Evolutionary conservation across 2,113 vertebrate genomes (phyloP).

Genomic region (Grallaria varia): DNA sequence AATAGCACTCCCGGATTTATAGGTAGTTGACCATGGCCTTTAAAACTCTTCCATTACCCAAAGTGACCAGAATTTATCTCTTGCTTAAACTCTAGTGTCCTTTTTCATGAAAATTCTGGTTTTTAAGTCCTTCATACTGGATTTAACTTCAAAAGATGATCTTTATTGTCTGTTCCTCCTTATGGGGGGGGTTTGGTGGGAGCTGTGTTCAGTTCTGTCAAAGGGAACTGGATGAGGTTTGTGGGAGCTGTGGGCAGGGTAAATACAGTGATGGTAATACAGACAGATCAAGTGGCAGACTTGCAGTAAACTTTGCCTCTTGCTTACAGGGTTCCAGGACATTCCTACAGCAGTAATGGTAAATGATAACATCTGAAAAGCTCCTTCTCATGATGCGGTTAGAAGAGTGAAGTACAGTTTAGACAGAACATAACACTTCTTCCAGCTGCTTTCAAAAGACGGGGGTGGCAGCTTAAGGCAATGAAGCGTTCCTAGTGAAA

Average conservation of each 20-base stretch:
- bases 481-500: rapidly evolving
- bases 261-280: neutral
- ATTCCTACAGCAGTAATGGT: neutral
- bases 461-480: neutral
- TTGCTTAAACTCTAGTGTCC: neutral
- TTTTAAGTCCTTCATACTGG: neutral
- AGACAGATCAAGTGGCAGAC: neutral
- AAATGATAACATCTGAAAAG: neutral
- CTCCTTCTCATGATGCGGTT: neutral
- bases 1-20: neutral
- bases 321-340: neutral
- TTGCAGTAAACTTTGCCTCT: neutral
- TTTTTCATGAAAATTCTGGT: neutral
- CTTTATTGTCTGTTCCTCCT: neutral
- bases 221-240: neutral
- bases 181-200: neutral
- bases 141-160: neutral
- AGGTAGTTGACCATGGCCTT: neutral
- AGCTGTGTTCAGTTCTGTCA: neutral
- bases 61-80: neutral
- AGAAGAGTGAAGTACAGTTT: neutral
- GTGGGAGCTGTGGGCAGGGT: neutral
- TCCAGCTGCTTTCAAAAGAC: neutral
- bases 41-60: conserved; percentile 1
- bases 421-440: neutral